Percentiles rank a stretch among this genome's conserved stretches.
These are phyloP conservation scores for Struthio camelus DNA, from an alignment of 2,113 vertebrate genomes.

Conservation along the genomic window DNA sequence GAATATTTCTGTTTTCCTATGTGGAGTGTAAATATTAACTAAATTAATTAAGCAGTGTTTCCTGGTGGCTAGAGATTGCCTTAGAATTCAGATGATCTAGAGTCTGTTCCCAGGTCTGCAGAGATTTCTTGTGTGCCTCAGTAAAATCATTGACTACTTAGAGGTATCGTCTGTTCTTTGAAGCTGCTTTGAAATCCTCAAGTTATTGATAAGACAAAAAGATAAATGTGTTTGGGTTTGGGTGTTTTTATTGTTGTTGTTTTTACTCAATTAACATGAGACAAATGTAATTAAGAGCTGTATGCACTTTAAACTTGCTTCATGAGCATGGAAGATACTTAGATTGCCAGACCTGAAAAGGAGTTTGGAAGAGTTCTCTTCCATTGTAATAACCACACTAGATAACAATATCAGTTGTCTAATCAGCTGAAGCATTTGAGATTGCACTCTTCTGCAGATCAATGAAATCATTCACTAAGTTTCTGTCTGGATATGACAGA, in stretches of 20 bases:
- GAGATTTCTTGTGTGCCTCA: not conserved
- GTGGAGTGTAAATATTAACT: constrained; percentile 23
- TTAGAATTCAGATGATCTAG: not conserved
- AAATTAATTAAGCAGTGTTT: constrained; percentile 10
- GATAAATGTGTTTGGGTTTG: not conserved
- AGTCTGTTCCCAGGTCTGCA: not conserved
- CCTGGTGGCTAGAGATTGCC: not conserved
- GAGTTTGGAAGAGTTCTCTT: not conserved
- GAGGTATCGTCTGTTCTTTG: not conserved
- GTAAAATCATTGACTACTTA: not conserved
- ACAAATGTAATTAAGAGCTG: not conserved
- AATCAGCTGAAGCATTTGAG: not conserved
- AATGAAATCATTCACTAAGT: constrained; percentile 3
- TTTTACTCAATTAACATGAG: not conserved
- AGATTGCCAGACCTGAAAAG: not conserved
- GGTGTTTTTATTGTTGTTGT: not conserved
- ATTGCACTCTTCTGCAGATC: not conserved
- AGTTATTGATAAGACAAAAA: not conserved
- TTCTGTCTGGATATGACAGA: not conserved
- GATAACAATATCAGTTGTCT: not conserved
- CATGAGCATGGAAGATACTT: not conserved
- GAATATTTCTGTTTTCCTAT: constrained; percentile 21
- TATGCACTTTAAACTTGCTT: not conserved
- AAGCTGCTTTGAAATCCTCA: not conserved
- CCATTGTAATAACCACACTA: constrained; percentile 20